A percentile compares a stretch with the other conserved stretches of the same genome.
phyloP scores from a whole-genome alignment of 2,113 vertebrate species.

The Phalacrocorax carbo region DNA sequence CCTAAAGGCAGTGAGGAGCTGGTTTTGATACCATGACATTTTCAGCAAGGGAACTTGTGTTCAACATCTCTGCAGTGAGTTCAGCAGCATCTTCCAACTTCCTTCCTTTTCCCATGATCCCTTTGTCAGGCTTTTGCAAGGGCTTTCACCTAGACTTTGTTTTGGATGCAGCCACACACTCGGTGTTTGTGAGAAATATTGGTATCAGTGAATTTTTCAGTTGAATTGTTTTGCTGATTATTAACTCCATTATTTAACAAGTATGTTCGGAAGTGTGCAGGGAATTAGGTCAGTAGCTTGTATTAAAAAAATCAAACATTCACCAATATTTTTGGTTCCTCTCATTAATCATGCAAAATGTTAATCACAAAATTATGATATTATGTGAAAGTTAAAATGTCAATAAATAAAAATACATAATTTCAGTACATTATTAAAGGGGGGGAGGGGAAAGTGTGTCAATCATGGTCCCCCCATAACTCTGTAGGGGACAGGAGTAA shows the following conservation, averaged over 20 bases:
- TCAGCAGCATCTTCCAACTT: neutral
- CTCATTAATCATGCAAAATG: neutral
- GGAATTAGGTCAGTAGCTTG: neutral
- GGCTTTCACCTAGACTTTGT: neutral
- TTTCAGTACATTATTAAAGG: neutral
- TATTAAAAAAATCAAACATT: neutral
- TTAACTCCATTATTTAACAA: neutral
- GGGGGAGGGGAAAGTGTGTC: fast-evolving
- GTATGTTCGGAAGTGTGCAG: neutral
- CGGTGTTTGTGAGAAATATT: neutral
- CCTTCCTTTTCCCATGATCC: neutral
- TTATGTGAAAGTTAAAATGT: neutral
- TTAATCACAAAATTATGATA: neutral
- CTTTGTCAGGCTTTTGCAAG: neutral
- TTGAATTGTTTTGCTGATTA: neutral
- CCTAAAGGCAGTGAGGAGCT: neutral
- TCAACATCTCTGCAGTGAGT: neutral
- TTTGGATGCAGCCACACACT: neutral
- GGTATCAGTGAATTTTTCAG: neutral
- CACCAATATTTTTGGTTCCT: neutral
- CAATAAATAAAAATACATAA: neutral
- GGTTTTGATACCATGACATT: neutral
- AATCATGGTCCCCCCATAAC: neutral
- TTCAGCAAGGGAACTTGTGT: neutral
- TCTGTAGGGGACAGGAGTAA: neutral